These are phyloP conservation scores for Aromia moschata DNA, from an alignment of 2,888 invertebrate genomes.

Conservation along the genomic window DNA sequence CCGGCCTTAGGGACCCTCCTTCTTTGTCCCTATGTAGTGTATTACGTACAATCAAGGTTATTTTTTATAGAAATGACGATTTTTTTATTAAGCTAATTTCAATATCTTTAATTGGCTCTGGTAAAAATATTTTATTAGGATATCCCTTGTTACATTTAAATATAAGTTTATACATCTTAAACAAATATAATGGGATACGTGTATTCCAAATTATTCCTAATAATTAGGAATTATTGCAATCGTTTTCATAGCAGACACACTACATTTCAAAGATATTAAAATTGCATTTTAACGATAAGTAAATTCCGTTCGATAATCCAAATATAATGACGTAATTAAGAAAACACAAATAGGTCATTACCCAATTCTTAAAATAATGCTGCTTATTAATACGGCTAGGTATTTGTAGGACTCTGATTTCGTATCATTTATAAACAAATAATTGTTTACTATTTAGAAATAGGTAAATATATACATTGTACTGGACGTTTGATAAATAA, in stretches of 20 bases:
- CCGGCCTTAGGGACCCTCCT: no score
- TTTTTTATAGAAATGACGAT: no score
- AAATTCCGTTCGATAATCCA: neutral
- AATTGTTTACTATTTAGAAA: conserved; percentile 15
- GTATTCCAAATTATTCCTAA: neutral
- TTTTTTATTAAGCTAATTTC: no score
- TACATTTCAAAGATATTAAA: no score
- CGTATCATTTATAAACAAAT: conserved; percentile 14
- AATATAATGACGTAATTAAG: neutral
- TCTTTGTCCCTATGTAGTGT: no score
- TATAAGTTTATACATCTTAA: no score
- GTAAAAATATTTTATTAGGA: no score
- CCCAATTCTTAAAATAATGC: conserved; percentile 6
- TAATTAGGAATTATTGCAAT: neutral
- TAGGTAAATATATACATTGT: conserved; percentile 3
- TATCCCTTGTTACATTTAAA: no score
- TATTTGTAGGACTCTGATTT: neutral
- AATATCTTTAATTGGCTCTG: no score
- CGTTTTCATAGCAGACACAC: neutral
- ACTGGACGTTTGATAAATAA: conserved; percentile 16
- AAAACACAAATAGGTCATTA: conserved; percentile 14
- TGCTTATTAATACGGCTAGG: neutral
- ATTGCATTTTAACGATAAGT: neutral
- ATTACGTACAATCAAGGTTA: no score
- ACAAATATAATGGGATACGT: no score